A percentile compares a stretch with the other conserved stretches of the same genome.
phyloP scores from a whole-genome alignment of 1,140 invertebrate genomes.

The Protaetia brevitarsis region DNA sequence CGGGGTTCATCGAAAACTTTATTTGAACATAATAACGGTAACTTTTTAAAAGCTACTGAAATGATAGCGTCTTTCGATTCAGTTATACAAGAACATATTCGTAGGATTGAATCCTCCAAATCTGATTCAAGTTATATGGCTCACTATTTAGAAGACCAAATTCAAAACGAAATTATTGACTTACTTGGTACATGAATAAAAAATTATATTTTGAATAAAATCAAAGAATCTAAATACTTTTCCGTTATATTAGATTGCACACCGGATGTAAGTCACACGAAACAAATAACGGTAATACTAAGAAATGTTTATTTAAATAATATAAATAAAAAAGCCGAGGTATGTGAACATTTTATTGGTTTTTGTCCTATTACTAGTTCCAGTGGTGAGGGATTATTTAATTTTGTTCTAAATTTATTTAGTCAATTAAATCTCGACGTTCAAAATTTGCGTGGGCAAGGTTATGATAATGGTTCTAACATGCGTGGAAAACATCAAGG shows the following conservation, averaged over 20 bases:
- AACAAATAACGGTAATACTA: slow-evolving; percentile 35
- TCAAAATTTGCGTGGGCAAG: slow-evolving; percentile 36
- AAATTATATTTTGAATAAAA: slow-evolving; percentile 31
- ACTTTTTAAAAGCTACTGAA: too few species aligned
- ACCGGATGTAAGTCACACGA: slow-evolving; percentile 36
- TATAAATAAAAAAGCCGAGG: background rate
- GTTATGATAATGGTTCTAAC: too few species aligned
- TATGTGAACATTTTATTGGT: background rate
- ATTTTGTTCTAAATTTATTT: too few species aligned
- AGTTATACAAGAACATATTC: too few species aligned
- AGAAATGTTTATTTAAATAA: slow-evolving; percentile 7
- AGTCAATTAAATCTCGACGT: background rate
- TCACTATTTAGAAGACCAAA: slow-evolving; percentile 33
- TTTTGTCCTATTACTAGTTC: background rate
- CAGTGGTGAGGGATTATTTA: background rate
- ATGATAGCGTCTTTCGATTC: too few species aligned
- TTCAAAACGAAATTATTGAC: slow-evolving; percentile 39
- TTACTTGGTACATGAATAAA: slow-evolving; percentile 31
- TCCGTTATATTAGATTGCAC: slow-evolving; percentile 39
- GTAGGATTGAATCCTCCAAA: background rate
- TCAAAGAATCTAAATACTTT: too few species aligned
- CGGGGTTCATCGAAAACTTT: too few species aligned
- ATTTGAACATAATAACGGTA: too few species aligned
- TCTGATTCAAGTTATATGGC: slow-evolving; percentile 23
- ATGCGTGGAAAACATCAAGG: slow-evolving; percentile 35